Evolutionary conservation across 2,797 vertebrate genomes (phyloP).

Genomic region (Amphiprion clarkii): DNA sequence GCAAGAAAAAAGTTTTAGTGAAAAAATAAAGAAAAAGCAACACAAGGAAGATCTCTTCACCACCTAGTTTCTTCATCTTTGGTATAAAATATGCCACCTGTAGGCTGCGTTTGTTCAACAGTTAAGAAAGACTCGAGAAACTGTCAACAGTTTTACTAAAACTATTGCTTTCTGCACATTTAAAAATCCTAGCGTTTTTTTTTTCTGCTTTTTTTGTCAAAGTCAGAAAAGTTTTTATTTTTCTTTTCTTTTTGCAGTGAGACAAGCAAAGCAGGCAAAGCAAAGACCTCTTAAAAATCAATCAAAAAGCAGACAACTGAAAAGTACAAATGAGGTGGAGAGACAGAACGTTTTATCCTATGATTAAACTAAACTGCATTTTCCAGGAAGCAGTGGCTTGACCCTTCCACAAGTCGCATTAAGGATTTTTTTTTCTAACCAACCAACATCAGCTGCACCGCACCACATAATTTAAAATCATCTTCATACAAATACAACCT

Average conservation of each 20-base stretch:
- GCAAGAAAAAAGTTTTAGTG: conserved; percentile 60
- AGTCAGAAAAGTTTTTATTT: conserved; percentile 73
- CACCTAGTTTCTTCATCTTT: conserved; percentile 97
- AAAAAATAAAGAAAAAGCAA: conserved; percentile 74
- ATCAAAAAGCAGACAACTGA: conserved; percentile 80
- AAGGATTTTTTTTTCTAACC: conserved; percentile 64
- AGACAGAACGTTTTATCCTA: conserved; percentile 82
- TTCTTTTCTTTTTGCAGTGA: conserved; percentile 88
- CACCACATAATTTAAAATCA: conserved; percentile 92
- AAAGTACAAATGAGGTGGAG: conserved; percentile 90
- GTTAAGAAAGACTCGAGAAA: conserved; percentile 98
- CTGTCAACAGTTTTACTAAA: conserved; percentile 98
- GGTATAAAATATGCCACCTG: conserved; percentile 99
- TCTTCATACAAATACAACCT: conserved; percentile 94
- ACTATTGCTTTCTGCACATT: conserved; percentile 95
- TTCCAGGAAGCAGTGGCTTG: conserved; percentile 72
- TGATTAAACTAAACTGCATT: conserved; percentile 88
- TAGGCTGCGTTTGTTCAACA: conserved; percentile 95
- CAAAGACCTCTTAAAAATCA: conserved; percentile 90
- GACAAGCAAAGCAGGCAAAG: conserved; percentile 97
- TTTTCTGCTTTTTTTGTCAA: conserved; percentile 56
- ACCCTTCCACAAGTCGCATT: conserved; percentile 48
- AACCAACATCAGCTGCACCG: conserved; percentile 86
- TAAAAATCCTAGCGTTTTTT: conserved; percentile 86
- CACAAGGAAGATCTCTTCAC: conserved; percentile 87